A percentile compares a stretch with the other conserved stretches of the same genome.
These are phyloP conservation scores for Anguilla anguilla DNA, from an alignment of 2,797 vertebrate species.

Conservation along the genomic window DNA sequence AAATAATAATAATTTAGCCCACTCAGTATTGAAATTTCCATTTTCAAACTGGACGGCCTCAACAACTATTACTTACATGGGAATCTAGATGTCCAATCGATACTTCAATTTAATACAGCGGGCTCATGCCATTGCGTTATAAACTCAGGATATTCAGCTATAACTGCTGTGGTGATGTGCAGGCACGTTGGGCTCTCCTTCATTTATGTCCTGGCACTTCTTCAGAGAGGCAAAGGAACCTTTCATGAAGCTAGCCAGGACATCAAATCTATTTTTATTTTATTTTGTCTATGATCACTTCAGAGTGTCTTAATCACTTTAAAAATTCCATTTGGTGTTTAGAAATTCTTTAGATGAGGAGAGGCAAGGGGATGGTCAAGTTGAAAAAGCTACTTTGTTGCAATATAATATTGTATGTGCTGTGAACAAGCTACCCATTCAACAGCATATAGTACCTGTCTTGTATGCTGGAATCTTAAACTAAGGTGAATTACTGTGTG, in stretches of 20 bases:
- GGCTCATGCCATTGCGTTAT: not conserved
- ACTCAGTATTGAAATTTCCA: not conserved
- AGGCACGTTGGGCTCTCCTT: not conserved
- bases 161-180: not conserved
- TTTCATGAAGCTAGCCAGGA: not conserved
- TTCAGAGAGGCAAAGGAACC: not conserved
- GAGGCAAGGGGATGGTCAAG: not conserved
- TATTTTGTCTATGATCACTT: not conserved
- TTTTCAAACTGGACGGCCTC: not conserved
- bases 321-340: not conserved
- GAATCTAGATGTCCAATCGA: slow-evolving; percentile 7
- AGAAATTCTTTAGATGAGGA: not conserved
- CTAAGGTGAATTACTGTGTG: not conserved
- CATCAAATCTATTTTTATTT: not conserved
- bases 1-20: slow-evolving; percentile 1
- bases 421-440: no score
- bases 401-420: no score
- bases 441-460: not conserved
- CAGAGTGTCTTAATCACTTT: not conserved
- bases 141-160: not conserved
- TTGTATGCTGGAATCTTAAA: not conserved
- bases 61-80: not conserved
- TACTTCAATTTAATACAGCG: not conserved
- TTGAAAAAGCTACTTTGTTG: not conserved
- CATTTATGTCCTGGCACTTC: not conserved